These are phyloP conservation scores for Pogonocichla stellata DNA, from an alignment of 2,113 vertebrate genomes.

Conservation along the genomic window DNA sequence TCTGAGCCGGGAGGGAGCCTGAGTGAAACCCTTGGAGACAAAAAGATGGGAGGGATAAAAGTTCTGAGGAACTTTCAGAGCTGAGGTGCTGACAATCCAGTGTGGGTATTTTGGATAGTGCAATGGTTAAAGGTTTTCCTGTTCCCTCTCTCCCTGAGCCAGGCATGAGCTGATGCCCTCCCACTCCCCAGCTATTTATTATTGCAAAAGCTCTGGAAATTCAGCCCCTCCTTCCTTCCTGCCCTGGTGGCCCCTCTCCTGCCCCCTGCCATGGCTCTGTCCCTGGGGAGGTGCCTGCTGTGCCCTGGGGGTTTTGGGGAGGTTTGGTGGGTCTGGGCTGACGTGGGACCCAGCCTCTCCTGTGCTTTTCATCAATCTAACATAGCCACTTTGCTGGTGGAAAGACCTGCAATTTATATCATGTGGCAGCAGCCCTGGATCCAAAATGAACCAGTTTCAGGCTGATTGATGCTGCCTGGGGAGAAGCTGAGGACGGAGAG, in stretches of 20 bases:
- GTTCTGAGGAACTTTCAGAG: background rate
- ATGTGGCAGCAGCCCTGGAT: background rate
- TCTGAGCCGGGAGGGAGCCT: background rate
- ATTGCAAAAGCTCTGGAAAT: background rate
- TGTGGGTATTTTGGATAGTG: background rate
- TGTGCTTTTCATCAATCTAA: background rate
- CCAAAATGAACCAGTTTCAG: background rate
- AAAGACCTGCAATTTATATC: background rate
- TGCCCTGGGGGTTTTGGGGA: background rate
- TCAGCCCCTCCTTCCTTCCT: background rate
- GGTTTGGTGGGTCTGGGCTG: background rate
- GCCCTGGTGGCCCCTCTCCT: background rate
- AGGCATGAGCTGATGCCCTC: background rate
- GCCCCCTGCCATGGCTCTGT: rapidly evolving
- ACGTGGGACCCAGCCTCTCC: rapidly evolving
- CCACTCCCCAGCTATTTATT: background rate
- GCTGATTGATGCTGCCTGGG: background rate
- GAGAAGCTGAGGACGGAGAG: background rate
- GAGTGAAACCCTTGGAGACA: background rate
- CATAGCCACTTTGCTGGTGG: background rate
- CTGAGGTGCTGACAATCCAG: background rate
- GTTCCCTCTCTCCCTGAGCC: background rate
- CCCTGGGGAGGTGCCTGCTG: background rate
- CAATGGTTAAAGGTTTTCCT: background rate
- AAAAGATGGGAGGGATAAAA: background rate